These are phyloP conservation scores for Holothuria glaberrima DNA, from an alignment of 35 echinoderm and acorn worm species.

Conservation along the genomic window DNA sequence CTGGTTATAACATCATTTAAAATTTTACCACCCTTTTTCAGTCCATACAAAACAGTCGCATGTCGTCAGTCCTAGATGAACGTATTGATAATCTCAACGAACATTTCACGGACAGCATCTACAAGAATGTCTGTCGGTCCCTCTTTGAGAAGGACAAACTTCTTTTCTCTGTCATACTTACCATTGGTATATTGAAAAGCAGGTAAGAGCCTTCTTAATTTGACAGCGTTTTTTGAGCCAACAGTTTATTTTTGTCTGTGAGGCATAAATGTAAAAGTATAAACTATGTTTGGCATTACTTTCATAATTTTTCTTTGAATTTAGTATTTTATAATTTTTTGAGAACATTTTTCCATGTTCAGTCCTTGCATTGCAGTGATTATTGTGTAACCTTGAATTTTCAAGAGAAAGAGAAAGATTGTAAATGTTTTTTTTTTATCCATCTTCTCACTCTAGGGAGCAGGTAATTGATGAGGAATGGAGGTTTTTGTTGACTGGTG, in stretches of 20 bases:
- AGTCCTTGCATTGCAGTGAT: no score
- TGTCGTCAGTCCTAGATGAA: conserved; percentile 83
- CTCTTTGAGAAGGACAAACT: conserved; percentile 99
- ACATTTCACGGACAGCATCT: conserved; percentile 98
- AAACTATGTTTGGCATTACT: neutral
- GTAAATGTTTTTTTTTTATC: neutral
- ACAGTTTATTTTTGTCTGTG: neutral
- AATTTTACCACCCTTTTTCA: conserved; percentile 9
- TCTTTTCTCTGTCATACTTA: conserved; percentile 91
- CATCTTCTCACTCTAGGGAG: conserved; percentile 36
- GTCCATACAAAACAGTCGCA: conserved; percentile 97
- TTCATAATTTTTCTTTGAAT: neutral
- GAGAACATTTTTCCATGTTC: no score
- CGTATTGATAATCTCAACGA: conserved; percentile 95
- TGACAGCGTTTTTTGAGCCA: neutral
- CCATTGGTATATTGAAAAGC: conserved; percentile 84
- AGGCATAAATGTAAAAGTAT: no score
- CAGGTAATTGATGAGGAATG: conserved; percentile 86
- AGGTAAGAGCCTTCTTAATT: conserved; percentile 45
- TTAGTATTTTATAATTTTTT: no score
- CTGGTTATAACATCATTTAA: neutral
- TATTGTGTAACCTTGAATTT: no score
- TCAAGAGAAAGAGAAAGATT: no score
- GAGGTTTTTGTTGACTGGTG: conserved; percentile 91
- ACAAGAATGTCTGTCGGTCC: conserved; percentile 92